These are phyloP conservation scores for Callorhinus ursinus DNA, from an alignment of 2,113 vertebrate species.

Conservation along the genomic window DNA sequence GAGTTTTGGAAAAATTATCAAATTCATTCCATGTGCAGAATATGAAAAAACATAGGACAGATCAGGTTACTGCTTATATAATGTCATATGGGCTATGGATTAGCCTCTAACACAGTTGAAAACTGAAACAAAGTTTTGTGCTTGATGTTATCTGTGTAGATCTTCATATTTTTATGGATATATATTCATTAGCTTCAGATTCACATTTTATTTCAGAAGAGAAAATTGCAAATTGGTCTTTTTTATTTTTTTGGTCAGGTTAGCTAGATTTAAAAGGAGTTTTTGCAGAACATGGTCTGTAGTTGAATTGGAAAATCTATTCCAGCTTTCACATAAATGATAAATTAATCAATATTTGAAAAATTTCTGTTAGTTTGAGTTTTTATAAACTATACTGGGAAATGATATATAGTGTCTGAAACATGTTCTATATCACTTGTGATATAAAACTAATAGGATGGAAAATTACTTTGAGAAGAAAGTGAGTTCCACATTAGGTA, in stretches of 20 bases:
- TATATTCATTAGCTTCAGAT: neutral
- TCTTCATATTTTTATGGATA: neutral
- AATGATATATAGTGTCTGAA: conserved; percentile 75
- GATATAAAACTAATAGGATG: conserved; percentile 82
- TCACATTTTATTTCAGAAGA: conserved; percentile 54
- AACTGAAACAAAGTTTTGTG: neutral
- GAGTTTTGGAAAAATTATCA: neutral
- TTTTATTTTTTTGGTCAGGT: conserved; percentile 28
- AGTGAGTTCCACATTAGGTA: conserved; percentile 73
- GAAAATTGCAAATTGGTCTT: neutral
- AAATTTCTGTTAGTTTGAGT: conserved; percentile 69
- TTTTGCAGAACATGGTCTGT: conserved; percentile 63
- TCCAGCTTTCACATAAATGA: conserved; percentile 69
- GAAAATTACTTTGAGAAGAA: conserved; percentile 83
- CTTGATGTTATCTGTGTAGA: neutral
- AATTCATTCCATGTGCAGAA: neutral
- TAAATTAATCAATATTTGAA: conserved; percentile 76
- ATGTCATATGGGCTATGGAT: neutral
- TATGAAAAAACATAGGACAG: neutral
- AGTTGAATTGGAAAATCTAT: conserved; percentile 25
- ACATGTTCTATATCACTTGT: conserved; percentile 76
- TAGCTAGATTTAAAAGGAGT: conserved; percentile 66
- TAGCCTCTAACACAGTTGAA: neutral
- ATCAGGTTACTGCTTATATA: neutral
- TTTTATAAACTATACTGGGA: conserved; percentile 66